Base-by-base conservation (phyloP, 2,113 vertebrate genomes). In the Myrmecobius fasciatus region DNA sequence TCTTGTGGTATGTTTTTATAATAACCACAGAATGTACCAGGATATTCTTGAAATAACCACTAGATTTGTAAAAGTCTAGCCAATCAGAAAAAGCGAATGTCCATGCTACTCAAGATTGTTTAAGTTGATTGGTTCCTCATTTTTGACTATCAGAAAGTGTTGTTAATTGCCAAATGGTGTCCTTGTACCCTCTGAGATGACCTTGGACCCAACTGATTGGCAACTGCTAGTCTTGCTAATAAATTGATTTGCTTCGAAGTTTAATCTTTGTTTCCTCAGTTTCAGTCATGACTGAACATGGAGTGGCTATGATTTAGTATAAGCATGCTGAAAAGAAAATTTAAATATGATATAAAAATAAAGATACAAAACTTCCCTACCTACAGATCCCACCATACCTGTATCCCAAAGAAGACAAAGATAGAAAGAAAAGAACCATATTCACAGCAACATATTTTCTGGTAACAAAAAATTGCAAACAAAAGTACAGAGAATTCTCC, bases 11-110 rank as follows among this genome's bases (percentile, higher is more conserved):
- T 83, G 67, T 83, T 83, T 83, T 83, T 83, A 43, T 83, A 83
- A 83, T 83, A 83, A 83, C 67, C 67, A 83, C 67, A 83, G 67
- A 83, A 83, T 83, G 67, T 83, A 83, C 67, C 67, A 83, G 67
- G n/a, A 83, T 83, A 83, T 83, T 83, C 67, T 83, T 83, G n/a
- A 83, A 83, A 83, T 83, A 43, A 83, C 67, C 67, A 83, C 67
- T 43, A 83, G n/a, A 83, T 83, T 43, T 83, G 20, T 83, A 83
- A 43, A 83, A 83, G 20, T 22, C 36, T 83, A n/a, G 67, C 36
- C 67, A 43, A 83, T 83, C 67, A 83, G 20, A 83, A 43, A 83
- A 20, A 43, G 20, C 43, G 36, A 83, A 43, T 43, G 20, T 20
- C n/a, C 67, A 83, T 43, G 20, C 43, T 83, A 83, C 20, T 83